Base-by-base conservation (phyloP, 2,113 vertebrate genomes). In the Ptilorrhoa leucosticta region DNA sequence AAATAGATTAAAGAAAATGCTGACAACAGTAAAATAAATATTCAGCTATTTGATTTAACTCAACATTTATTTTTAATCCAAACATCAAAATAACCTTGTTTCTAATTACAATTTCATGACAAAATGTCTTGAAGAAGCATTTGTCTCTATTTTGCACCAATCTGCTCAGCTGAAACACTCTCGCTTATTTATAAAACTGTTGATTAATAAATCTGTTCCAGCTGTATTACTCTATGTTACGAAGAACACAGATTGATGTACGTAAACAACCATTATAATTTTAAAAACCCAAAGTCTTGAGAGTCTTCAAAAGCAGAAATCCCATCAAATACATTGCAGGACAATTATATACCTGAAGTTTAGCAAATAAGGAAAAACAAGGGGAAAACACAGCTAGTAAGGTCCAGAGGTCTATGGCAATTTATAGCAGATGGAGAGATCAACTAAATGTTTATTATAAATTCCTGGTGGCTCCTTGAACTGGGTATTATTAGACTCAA, bases 11-110 rank as follows among this genome's bases (percentile, higher is more conserved):
- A 94, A 76, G 44, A 96, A 95, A 95, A 87, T 66, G 80, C 57
- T 94, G 58, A 96, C 75, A 96, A 68, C 37, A 85, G 23, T 61
- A 95, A 97, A 97, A 94, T 89, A 96, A 97, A 94, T 87, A 94
- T 81, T 84, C 60, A 37, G 79, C 80, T 87, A 77, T 56, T 96
- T 58, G 45, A 96, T 91, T 94, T 95, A 94, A 93, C 68, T 91
- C 56, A 88, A 86, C 37, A 30, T 87, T 79, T 79, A 91, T 84
- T 96, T 95, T 95, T 88, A 97, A 97, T 89, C 81, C 45, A 96
- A 94, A 90, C 24, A 96, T 85, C 70, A 96, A 97, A 90, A 96
- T 95, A 97, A 94, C 69, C 64, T 84, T 73, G 33, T 69, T 85
- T 89, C 57, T 94, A 96, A 97, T 97, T 94, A 96, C 76, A 77